phyloP scores from a whole-genome alignment of 2,113 vertebrate species.

The Murina feae region DNA sequence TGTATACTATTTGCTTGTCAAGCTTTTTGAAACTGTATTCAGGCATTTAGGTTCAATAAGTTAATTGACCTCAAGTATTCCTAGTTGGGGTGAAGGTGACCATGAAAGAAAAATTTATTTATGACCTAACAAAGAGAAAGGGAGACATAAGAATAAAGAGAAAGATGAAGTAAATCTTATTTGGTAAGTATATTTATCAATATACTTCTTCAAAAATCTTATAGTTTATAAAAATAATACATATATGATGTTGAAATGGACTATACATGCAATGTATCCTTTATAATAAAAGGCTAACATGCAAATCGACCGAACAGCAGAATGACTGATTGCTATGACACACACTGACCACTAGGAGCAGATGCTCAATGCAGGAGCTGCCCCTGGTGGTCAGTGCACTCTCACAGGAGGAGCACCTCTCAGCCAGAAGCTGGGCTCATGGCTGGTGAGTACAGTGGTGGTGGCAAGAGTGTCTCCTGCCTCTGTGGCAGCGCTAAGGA shows the following conservation, averaged over 20 bases:
- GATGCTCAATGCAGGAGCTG: too few species aligned
- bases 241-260: neutral
- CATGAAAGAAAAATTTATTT: neutral
- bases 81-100: neutral
- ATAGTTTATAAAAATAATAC: neutral
- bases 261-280: neutral
- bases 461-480: too few species aligned
- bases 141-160: neutral
- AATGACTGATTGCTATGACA: too few species aligned
- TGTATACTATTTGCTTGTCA: slow-evolving; percentile 1
- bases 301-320: too few species aligned
- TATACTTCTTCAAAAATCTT: neutral
- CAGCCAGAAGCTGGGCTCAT: too few species aligned
- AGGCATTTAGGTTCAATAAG: slow-evolving; percentile 10
- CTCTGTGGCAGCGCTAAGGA: too few species aligned
- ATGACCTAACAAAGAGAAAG: neutral
- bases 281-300: too few species aligned
- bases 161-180: neutral
- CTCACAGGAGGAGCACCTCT: too few species aligned
- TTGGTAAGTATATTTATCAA: neutral
- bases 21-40: neutral
- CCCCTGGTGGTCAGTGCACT: too few species aligned
- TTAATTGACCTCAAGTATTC: slow-evolving; percentile 34
- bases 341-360: too few species aligned
- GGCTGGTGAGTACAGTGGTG: too few species aligned